Base-by-base conservation (phyloP, 2,113 vertebrate species). In the Callipepla squamata region DNA sequence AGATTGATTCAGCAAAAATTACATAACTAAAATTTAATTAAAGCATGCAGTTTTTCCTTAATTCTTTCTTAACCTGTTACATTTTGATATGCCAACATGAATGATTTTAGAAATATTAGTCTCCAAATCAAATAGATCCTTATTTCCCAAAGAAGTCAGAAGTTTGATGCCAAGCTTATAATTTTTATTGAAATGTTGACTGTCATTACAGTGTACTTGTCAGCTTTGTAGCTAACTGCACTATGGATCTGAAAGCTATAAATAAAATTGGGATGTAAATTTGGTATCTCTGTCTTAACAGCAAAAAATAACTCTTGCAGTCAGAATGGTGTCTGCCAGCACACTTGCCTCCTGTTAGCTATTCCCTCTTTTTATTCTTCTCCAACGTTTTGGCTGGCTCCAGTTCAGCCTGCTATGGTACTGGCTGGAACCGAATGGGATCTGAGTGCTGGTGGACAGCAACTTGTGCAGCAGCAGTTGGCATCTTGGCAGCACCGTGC, bases 1-100 rank as follows among this genome's bases (percentile, higher is more conserved):
- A 92, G 81, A 88, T 72, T 69, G 68, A 78, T 93, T 86, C 63
- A 85, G 72, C 19, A 85, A 85, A 95, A 93, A 63, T 72, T 63
- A 70, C 88, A 63, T 95, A 69, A 73, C 36, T 76, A 80, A n/a
- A 11, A 80, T 94, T 96, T 83, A 80, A 91, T 91, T 85, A 87
- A 85, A 92, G 44, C 13, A 9, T 79, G 45, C 8, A 8, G 8
- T 80, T 91, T 87, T 65, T 68, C 40, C 17, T 73, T 82, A 78
- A 61, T 87, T 91, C 19, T 91, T 90, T 75, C 16, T 67, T 91
- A 65, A 80, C 10, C 8, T 45, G 44, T 75, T 75, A 65, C 30
- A 34, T 58, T 86, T 85, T 90, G 38, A 50, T 77, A 77, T 26
- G n/a, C 30, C 63, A 70, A 4, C 69, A 34, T 34, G 50, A 68